Conservation (phyloP, 2,888 invertebrate genomes). For the Thysanoteuthis rhombus region DNA sequence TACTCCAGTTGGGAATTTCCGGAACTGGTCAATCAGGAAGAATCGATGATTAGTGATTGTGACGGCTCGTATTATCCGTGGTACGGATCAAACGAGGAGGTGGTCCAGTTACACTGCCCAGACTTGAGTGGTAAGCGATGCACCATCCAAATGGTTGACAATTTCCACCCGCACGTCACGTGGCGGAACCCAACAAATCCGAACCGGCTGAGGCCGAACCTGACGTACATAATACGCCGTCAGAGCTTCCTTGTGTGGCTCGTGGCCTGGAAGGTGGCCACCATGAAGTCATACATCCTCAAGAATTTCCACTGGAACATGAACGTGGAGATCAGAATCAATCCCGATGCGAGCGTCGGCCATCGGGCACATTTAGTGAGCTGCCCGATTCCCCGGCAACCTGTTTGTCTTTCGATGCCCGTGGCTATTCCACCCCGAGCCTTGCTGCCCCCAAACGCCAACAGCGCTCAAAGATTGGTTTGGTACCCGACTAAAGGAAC, state of each 20-base stretch:
- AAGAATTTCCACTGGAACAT: constrained; percentile 63
- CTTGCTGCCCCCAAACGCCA: constrained; percentile 64
- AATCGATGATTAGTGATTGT: constrained; percentile 67
- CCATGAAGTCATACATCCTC: constrained; percentile 61
- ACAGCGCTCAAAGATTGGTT: constrained; percentile 65
- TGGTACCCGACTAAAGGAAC: constrained; percentile 63
- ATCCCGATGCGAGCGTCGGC: constrained; percentile 61
- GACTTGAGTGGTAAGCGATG: constrained; percentile 58
- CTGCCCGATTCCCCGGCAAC: constrained; percentile 57
- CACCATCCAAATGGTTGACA: constrained; percentile 66
- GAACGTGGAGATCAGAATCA: constrained; percentile 63
- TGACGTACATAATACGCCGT: constrained; percentile 64
- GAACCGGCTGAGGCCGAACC: constrained; percentile 58
- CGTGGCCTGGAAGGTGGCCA: constrained; percentile 64
- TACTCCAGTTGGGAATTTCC: constrained; percentile 68
- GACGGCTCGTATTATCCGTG: constrained; percentile 68
- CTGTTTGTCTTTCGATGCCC: constrained; percentile 33
- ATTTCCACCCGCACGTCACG: constrained; percentile 68
- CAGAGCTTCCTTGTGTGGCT: constrained; percentile 68
- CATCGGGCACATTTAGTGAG: constrained; percentile 58
- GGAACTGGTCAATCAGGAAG: constrained; percentile 63
- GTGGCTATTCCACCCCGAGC: constrained; percentile 63
- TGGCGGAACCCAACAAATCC: constrained; percentile 65
- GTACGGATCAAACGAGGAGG: constrained; percentile 66
- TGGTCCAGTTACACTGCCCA: constrained; percentile 62